Base-by-base conservation (phyloP, 2,888 invertebrate genomes). In the Abscondita cerata region DNA sequence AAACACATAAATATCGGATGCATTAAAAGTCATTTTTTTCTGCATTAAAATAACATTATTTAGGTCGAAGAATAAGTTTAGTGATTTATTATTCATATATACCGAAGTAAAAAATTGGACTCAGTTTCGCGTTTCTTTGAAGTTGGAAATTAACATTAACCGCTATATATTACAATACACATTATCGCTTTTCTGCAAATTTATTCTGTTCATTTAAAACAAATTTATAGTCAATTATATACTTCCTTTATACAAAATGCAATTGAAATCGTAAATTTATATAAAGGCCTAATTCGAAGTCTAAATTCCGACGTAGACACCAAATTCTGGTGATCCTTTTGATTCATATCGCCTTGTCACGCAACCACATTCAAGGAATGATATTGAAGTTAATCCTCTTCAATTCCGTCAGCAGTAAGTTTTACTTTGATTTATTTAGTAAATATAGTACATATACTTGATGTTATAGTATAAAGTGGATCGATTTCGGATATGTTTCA, bases 331-430 rank as follows among this genome's bases (percentile, higher is more conserved):
- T 19, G 46, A 46, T 46, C n/a, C 46, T 18, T 46, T 46, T 51
- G 57, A 57, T 57, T 57, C 51, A 57, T 57, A 40, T 41, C 36
- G 33, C 31, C 41, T 57, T 33, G 57, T 51, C 57, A 57, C 57
- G 50, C 51, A 8, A 51, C 40, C 40, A 13, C 48, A 34, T 51
- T 51, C 44, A 57, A 50, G 51, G 50, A 57, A 57, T 41, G 5
- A 20, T 40, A 51, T 51, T 16, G 56, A 56, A 34, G 48, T 56
- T 48, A 56, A 56, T 56, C 56, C 38, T 46, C 53, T 38, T 15
- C 25, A 25, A 20, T 40, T n/a, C n/a, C 5, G 6, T 6, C 25
- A 41, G 52, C 41, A 40, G 40, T 16, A 40, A 40, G 19, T 41
- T 25, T 25, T 25, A 52, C 8, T 25, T 52, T 52, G 52, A 52